Conservation (phyloP, 2,797 vertebrate species). For the Schizopygopsis malacanthus region DNA sequence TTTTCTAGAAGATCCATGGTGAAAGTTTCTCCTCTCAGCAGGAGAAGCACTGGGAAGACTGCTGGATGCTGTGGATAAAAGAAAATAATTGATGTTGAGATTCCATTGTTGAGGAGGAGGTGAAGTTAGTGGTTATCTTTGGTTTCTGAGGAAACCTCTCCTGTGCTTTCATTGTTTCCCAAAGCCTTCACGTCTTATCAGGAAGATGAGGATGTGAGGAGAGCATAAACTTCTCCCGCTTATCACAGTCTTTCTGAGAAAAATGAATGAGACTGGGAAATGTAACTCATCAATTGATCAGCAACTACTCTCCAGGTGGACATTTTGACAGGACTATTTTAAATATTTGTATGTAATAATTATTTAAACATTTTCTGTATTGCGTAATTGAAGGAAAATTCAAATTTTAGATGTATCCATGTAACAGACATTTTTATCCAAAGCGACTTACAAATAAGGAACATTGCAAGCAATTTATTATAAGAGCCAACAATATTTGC, state of each 20-base stretch:
- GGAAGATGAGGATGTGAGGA: constrained; percentile 32
- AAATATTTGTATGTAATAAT: background rate
- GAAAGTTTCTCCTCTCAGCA: constrained; percentile 32
- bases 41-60: constrained; percentile 23
- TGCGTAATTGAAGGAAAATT: background rate
- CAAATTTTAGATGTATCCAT: background rate
- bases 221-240: constrained; percentile 42
- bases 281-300: constrained; percentile 24
- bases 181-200: constrained; percentile 52
- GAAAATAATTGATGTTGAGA: constrained; percentile 53
- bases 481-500: background rate
- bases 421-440: background rate
- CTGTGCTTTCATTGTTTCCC: constrained; percentile 54
- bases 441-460: background rate
- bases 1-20: background rate
- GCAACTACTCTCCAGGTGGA: background rate
- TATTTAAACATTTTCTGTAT: background rate
- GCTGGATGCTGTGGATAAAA: constrained; percentile 50
- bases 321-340: background rate
- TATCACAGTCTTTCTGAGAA: constrained; percentile 45
- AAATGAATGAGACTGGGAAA: background rate
- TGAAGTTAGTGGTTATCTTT: constrained; percentile 59
- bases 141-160: constrained; percentile 55
- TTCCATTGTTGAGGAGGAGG: constrained; percentile 52
- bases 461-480: constrained; percentile 6